Percentiles rank a stretch among this genome's conserved stretches.
phyloP scores from a whole-genome alignment of 2,888 invertebrate genomes.

The Tenthredo amoena region DNA sequence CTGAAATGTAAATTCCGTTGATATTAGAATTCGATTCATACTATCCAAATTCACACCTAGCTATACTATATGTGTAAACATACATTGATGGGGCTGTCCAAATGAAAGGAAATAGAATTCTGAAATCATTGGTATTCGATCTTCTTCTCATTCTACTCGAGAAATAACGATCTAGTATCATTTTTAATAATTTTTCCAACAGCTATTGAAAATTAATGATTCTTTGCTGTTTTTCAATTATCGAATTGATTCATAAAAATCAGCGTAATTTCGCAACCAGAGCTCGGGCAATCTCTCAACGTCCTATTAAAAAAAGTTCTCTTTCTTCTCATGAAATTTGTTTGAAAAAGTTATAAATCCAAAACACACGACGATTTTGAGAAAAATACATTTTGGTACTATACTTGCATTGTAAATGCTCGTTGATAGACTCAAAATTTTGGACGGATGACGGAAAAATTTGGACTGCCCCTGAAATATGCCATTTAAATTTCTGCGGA shows the following conservation, averaged over 20 bases:
- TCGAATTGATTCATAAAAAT: not conserved
- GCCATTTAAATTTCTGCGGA: not conserved
- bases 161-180: not conserved
- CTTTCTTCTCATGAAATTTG: not conserved
- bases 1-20: conserved; percentile 72
- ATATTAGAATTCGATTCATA: not conserved
- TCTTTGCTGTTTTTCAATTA: not conserved
- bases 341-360: not conserved
- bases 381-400: not conserved
- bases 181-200: not conserved
- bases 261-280: not conserved
- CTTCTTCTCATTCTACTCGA: too few species aligned
- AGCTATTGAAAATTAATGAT: not conserved
- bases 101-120: not conserved
- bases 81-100: not conserved
- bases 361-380: not conserved
- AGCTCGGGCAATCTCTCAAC: too few species aligned
- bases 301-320: not conserved
- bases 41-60: not conserved
- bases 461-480: not conserved
- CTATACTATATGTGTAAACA: not conserved
- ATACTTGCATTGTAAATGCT: not conserved
- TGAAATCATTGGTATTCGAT: not conserved
- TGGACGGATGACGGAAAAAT: not conserved
- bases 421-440: too few species aligned